A percentile compares a stretch with the other conserved stretches of the same genome.
Conservation (phyloP, 1,140 invertebrate genomes). For the Drosophila lowei region DNA sequence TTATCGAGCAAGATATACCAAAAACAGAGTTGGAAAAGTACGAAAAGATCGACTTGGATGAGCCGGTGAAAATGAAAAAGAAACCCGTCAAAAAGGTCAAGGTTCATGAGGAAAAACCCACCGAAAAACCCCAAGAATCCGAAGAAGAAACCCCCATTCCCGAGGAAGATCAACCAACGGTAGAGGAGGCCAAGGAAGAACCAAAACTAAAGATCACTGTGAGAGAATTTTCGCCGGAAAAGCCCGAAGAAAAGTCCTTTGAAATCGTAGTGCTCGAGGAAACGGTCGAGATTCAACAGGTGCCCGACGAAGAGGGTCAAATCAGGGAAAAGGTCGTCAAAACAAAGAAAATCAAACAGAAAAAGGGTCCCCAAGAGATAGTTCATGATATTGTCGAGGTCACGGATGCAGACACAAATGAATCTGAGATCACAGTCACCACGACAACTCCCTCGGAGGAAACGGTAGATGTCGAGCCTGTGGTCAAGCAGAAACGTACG, state of each 20-base stretch:
- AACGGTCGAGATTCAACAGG: slow-evolving; percentile 43
- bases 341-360: slow-evolving; percentile 76
- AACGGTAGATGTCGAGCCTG: slow-evolving; percentile 48
- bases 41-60: slow-evolving; percentile 78
- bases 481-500: slow-evolving; percentile 59
- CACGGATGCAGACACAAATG: slow-evolving; percentile 73
- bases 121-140: slow-evolving; percentile 39
- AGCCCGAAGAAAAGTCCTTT: slow-evolving; percentile 62
- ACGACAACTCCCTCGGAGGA: slow-evolving; percentile 59
- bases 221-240: slow-evolving; percentile 68
- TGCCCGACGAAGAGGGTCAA: slow-evolving; percentile 52
- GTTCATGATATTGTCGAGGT: slow-evolving; percentile 72
- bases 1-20: slow-evolving; percentile 80
- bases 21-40: slow-evolving; percentile 82
- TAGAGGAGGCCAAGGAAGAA: slow-evolving; percentile 42
- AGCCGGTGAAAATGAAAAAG: slow-evolving; percentile 77
- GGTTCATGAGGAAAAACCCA: slow-evolving; percentile 60
- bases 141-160: slow-evolving; percentile 34
- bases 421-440: slow-evolving; percentile 67
- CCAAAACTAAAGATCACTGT: slow-evolving; percentile 49
- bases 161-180: slow-evolving; percentile 8
- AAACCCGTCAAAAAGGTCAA: slow-evolving; percentile 70
- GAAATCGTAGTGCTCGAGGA: slow-evolving; percentile 68
- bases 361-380: slow-evolving; percentile 58
- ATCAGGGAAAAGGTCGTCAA: slow-evolving; percentile 71